These are phyloP conservation scores for Nebria salina DNA, from an alignment of 2,888 invertebrate species.

Conservation along the genomic window DNA sequence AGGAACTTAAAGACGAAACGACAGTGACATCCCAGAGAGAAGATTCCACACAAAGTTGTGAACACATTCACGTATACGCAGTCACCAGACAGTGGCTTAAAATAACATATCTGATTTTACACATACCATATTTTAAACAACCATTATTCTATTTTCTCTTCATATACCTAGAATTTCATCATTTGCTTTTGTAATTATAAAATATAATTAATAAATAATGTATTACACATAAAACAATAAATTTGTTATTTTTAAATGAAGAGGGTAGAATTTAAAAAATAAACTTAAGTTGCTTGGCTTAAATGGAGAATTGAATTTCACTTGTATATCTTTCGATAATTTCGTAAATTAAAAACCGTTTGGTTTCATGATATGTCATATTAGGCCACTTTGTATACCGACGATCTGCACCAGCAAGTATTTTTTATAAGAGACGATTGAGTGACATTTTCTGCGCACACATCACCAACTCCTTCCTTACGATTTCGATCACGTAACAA, in stretches of 20 bases:
- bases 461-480: constrained; percentile 29
- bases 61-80: constrained; percentile 24
- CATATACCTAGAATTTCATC: too few species aligned
- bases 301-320: too few species aligned
- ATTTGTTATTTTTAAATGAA: too few species aligned
- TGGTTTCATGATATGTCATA: neutral
- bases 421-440: neutral
- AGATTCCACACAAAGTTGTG: constrained; percentile 43
- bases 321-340: too few species aligned
- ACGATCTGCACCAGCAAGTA: neutral
- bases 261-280: too few species aligned
- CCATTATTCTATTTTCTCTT: too few species aligned
- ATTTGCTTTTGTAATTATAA: neutral
- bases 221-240: too few species aligned
- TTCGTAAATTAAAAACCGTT: neutral
- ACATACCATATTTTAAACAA: neutral
- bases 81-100: neutral
- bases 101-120: neutral
- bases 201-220: neutral
- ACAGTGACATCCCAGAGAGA: constrained; percentile 41
- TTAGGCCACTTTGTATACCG: neutral
- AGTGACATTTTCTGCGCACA: constrained; percentile 34
- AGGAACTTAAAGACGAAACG: constrained; percentile 32
- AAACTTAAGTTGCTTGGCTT: too few species aligned
- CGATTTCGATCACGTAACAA: constrained; percentile 43